A percentile compares a stretch with the other conserved stretches of the same genome.
These are phyloP conservation scores for Galerucella nymphaeae DNA, from an alignment of 2,888 invertebrate genomes.

Conservation along the genomic window DNA sequence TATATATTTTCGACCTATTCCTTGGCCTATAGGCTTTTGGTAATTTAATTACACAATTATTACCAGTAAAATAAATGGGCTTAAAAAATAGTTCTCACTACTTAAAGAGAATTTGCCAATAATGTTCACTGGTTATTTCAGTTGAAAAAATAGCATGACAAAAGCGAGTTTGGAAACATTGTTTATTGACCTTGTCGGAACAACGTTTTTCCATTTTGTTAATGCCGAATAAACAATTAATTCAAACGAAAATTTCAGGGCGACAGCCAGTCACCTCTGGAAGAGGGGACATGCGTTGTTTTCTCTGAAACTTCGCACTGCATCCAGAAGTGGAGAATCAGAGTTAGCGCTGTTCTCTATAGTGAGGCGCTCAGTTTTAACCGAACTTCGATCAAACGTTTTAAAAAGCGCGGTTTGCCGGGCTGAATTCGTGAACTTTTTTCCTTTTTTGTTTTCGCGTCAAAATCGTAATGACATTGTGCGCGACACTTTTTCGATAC, in stretches of 20 bases:
- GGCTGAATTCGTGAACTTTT: slow-evolving; percentile 3
- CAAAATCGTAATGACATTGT: slow-evolving; percentile 8
- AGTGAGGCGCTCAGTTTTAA: slow-evolving; percentile 26
- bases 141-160: neutral
- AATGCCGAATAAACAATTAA: slow-evolving; percentile 19
- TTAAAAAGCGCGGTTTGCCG: slow-evolving; percentile 7
- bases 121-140: neutral
- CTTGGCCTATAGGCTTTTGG: too few species aligned
- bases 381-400: slow-evolving; percentile 22
- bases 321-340: slow-evolving; percentile 25
- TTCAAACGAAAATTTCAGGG: neutral
- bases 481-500: slow-evolving; percentile 30
- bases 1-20: too few species aligned
- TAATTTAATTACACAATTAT: too few species aligned
- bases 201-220: slow-evolving; percentile 3
- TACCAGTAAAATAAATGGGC: neutral
- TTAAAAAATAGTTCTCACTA: neutral
- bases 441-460: slow-evolving; percentile 7
- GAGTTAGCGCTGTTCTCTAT: slow-evolving; percentile 16
- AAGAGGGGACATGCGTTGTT: slow-evolving; percentile 37
- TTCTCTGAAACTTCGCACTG: slow-evolving; percentile 34
- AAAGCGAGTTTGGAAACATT: neutral
- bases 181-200: neutral
- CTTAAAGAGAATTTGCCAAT: neutral
- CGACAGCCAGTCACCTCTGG: slow-evolving; percentile 7